A percentile compares a stretch with the other conserved stretches of the same genome.
Conservation (phyloP, 1,140 invertebrate species). For the Drosophila dunni region DNA sequence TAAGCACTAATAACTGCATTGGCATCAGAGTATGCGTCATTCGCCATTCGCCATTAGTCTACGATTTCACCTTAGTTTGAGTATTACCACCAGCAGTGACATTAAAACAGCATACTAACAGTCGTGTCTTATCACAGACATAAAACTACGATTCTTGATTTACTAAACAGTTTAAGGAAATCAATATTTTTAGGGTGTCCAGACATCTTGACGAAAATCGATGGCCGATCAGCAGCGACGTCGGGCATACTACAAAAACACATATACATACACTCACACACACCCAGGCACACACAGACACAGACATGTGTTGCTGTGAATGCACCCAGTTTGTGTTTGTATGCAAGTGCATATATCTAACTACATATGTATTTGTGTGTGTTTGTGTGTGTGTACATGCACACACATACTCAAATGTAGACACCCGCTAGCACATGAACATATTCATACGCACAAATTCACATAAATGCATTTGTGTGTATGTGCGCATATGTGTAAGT, state of each 20-base stretch:
- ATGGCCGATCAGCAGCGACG: not conserved
- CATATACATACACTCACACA: too few species aligned
- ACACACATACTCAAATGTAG: constrained; percentile 2
- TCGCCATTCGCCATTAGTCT: too few species aligned
- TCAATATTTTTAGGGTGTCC: not conserved
- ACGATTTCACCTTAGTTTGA: too few species aligned
- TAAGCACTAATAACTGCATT: too few species aligned
- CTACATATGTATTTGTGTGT: not conserved
- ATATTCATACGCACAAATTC: not conserved
- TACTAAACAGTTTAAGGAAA: not conserved
- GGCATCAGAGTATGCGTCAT: too few species aligned
- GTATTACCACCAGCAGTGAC: too few species aligned
- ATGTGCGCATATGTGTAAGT: not conserved
- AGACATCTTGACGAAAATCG: not conserved
- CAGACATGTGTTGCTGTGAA: too few species aligned
- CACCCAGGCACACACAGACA: too few species aligned
- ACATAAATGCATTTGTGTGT: constrained; percentile 4
- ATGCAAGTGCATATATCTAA: not conserved
- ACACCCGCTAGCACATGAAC: not conserved
- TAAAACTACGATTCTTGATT: not conserved
- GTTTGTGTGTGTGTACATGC: not conserved
- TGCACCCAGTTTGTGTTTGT: too few species aligned
- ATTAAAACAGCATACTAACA: too few species aligned
- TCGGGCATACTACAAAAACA: not conserved
- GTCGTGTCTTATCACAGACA: too few species aligned